A percentile compares a stretch with the other conserved stretches of the same genome.
Evolutionary conservation across 2,888 invertebrate genomes (phyloP).

Genomic region (Eupithecia vulgata): DNA sequence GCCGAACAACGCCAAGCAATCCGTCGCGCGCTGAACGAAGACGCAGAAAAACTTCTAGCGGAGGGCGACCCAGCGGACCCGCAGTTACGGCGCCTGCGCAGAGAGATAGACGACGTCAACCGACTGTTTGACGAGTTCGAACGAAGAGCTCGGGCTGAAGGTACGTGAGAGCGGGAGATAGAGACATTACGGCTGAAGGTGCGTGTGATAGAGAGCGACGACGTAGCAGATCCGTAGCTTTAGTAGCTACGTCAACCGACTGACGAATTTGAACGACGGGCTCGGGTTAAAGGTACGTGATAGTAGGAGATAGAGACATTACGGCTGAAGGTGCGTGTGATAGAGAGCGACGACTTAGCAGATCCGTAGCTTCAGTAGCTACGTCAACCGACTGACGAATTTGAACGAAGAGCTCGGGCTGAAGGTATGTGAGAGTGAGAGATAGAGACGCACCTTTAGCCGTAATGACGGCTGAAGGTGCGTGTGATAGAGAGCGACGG

Average conservation of each 20-base stretch:
- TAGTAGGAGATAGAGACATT: background rate
- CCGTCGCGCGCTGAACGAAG: slow-evolving; percentile 96
- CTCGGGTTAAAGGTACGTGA: slow-evolving; percentile 90
- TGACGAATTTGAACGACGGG: slow-evolving; percentile 92
- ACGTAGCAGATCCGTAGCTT: no score
- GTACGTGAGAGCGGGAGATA: slow-evolving; percentile 63
- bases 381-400: slow-evolving; percentile 79
- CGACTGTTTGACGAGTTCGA: slow-evolving; percentile 96
- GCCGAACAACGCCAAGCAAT: slow-evolving; percentile 98
- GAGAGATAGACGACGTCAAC: slow-evolving; percentile 98
- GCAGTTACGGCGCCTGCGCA: slow-evolving; percentile 91
- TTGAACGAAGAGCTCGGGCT: slow-evolving; percentile 93
- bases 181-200: no score
- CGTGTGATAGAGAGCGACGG: no score
- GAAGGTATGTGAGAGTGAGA: slow-evolving; percentile 84
- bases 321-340: no score
- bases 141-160: slow-evolving; percentile 92
- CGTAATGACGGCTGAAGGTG: no score
- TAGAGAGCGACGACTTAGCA: no score
- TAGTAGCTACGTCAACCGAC: no score
- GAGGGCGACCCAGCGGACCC: slow-evolving; percentile 99
- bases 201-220: no score
- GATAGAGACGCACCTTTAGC: no score
- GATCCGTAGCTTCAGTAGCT: no score
- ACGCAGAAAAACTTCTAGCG: slow-evolving; percentile 96